Evolutionary conservation across 2,888 invertebrate genomes (phyloP), one percentile per base, ranked within the genome.

Genomic region (Apoda limacodes): DNA sequence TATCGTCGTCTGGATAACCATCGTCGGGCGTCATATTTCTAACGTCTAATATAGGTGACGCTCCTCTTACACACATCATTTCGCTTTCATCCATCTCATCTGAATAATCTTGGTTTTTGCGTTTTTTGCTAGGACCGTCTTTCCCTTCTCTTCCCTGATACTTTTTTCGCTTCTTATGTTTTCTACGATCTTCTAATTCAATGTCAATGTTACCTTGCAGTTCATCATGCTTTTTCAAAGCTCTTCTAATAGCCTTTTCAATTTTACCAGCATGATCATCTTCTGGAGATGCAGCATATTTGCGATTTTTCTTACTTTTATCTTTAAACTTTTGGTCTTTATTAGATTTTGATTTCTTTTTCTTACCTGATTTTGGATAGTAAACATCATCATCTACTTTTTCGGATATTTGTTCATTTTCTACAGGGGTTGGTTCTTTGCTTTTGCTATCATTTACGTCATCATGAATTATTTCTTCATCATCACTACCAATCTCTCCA

Each of bases 211-310:
- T 53, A 34, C 46, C 55, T 41, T 81, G 74, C 34, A 67, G 67
- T 17, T 76, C 71, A 13, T 84, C 84, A 45, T 86, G 87, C 58
- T 88, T 90, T 45, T 89, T 89, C 58, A 92, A 71, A 5, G 86
- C 90, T 37, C 86, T 89, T 34, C 88, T 86, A 40, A 92, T 86
- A 7, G 90, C 89, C 58, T 90, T 89, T 62, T 92, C 91, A 45
- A 92, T 86, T 52, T 85, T 88, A 28, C 87, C 86, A 10, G 90
- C 91, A 78, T 89, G 91, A 70, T 92, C 92, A 58, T 92, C 92
- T 55, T 81, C 82, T 19, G 57, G 50, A 7, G 67, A 55, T 55
- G 48, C 63, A 25, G 54, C 50, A 48, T 67, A 65, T 43, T 83
- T 83, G 27, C 70, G 65, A 46, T 70, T 82, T 43, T 82, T 83